These are phyloP conservation scores for Saguinus midas DNA, from an alignment of 2,113 vertebrate genomes.

Conservation along the genomic window DNA sequence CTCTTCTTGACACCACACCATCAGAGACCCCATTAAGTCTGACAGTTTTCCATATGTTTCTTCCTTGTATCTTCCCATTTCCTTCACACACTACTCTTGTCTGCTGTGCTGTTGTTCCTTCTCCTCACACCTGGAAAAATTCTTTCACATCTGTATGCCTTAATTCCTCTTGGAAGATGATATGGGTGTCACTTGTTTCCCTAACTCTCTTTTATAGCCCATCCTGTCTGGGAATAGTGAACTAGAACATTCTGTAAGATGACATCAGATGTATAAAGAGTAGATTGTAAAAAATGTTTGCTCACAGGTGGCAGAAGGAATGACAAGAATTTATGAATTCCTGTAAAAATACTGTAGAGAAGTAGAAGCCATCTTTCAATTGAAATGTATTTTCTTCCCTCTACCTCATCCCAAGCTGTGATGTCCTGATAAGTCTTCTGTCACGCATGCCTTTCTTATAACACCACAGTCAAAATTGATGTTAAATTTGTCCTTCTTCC, in stretches of 20 bases:
- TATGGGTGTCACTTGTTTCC: neutral
- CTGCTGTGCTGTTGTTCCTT: neutral
- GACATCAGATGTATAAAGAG: neutral
- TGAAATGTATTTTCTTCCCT: neutral
- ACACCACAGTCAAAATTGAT: neutral
- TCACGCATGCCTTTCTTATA: slow-evolving; percentile 27
- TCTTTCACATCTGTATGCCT: neutral
- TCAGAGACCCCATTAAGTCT: neutral
- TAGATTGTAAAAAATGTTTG: neutral
- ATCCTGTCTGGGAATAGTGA: slow-evolving; percentile 10
- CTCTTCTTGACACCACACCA: neutral
- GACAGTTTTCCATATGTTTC: neutral
- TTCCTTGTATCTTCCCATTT: neutral
- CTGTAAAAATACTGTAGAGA: neutral
- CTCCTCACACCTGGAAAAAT: neutral
- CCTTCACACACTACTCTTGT: neutral
- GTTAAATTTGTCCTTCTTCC: slow-evolving; percentile 43
- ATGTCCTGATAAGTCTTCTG: neutral
- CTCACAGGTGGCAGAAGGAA: slow-evolving; percentile 4
- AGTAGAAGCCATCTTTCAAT: neutral
- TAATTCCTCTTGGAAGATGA: neutral
- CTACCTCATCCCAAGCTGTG: neutral
- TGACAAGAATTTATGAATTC: neutral
- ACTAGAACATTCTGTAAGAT: neutral
- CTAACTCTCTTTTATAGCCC: neutral